Evolutionary conservation across 1,140 invertebrate genomes (phyloP).

Genomic region (Sitophilus oryzae): DNA sequence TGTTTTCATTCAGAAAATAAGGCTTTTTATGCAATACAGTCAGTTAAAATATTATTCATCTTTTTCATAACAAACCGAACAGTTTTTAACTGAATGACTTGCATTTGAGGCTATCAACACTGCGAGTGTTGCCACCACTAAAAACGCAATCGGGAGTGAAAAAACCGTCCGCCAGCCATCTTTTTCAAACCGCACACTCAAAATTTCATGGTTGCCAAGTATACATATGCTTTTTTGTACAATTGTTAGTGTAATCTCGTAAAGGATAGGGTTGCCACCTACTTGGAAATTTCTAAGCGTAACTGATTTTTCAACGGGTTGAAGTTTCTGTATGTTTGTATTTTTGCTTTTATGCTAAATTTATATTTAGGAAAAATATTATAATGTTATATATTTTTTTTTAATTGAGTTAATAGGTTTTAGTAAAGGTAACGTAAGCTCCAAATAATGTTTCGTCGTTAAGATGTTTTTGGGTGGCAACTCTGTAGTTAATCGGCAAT

Average conservation of each 20-base stretch:
- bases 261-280: constrained; percentile 20
- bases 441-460: too few species aligned
- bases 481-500: constrained; percentile 3
- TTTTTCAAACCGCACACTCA: constrained; percentile 30
- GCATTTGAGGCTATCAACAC: constrained; percentile 30
- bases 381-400: too few species aligned
- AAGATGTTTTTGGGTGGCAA: constrained; percentile 15
- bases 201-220: constrained; percentile 24
- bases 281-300: background rate
- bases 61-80: too few species aligned
- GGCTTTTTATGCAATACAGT: background rate
- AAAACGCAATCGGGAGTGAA: constrained; percentile 12
- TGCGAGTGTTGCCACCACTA: constrained; percentile 38
- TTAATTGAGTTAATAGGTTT: too few species aligned
- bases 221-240: constrained; percentile 26
- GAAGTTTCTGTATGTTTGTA: constrained; percentile 1
- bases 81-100: background rate
- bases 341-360: background rate
- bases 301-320: background rate
- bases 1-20: background rate
- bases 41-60: background rate
- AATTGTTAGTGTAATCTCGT: constrained; percentile 17
- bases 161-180: constrained; percentile 24
- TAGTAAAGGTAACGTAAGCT: background rate
- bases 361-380: too few species aligned